These are phyloP conservation scores for Netelia fuscicornis DNA, from an alignment of 2,888 invertebrate genomes.

Conservation along the genomic window DNA sequence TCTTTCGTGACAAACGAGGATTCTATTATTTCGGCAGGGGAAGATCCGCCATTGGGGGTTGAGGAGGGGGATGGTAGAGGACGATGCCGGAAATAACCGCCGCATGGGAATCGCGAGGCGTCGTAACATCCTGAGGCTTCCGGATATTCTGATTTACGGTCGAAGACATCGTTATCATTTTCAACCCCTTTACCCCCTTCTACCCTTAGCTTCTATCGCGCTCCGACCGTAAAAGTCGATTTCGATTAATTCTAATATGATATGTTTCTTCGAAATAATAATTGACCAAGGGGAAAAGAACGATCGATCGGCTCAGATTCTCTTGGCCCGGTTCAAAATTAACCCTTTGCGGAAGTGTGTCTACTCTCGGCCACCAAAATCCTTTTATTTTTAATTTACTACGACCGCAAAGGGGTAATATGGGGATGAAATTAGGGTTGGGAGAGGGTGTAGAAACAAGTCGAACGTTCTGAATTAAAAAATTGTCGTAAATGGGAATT, in stretches of 20 bases:
- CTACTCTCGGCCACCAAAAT: no score
- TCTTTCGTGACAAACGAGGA: conserved; percentile 71
- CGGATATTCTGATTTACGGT: conserved; percentile 45
- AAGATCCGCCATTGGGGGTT: conserved; percentile 3
- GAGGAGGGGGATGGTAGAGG: not conserved
- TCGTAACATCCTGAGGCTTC: conserved; percentile 26
- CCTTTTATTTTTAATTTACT: no score
- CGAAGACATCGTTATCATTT: not conserved
- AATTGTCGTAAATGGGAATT: no score
- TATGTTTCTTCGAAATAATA: not conserved
- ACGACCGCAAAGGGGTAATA: not conserved
- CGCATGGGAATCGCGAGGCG: conserved; percentile 14
- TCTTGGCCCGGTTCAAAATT: not conserved
- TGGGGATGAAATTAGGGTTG: not conserved
- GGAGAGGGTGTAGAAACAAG: not conserved
- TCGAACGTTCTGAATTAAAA: no score
- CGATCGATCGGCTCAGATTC: not conserved
- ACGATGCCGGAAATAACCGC: conserved; percentile 40
- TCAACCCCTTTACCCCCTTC: not conserved
- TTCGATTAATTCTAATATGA: not conserved
- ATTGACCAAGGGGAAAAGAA: not conserved
- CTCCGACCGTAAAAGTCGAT: not conserved
- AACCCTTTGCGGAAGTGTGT: not conserved
- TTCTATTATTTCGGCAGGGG: conserved; percentile 71
- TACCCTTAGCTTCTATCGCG: no score